These are phyloP conservation scores for Campylomormyrus numenius DNA, from an alignment of 2,113 vertebrate genomes.

Conservation along the genomic window DNA sequence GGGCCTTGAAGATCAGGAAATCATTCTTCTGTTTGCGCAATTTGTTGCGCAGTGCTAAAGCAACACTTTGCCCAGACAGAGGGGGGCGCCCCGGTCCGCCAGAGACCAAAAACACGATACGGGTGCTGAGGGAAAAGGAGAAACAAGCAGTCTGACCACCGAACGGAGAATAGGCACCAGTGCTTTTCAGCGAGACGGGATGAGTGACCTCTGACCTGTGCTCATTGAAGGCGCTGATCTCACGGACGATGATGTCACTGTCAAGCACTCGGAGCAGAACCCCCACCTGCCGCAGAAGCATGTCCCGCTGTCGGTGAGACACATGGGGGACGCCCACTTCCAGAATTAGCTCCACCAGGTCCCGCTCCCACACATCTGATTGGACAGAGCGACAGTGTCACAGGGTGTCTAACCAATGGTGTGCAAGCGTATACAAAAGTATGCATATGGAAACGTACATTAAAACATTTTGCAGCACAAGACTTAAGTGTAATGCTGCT, in stretches of 20 bases:
- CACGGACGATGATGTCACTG: conserved; percentile 87
- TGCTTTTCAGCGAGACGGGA: not conserved
- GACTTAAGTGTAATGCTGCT: not conserved
- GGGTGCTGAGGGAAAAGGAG: conserved; percentile 65
- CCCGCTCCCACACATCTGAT: conserved; percentile 75
- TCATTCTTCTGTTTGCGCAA: conserved; percentile 86
- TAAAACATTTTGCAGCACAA: not conserved
- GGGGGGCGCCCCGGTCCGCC: conserved; percentile 81
- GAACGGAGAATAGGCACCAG: not conserved
- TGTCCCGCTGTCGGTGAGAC: conserved; percentile 84
- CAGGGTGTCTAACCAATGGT: not conserved
- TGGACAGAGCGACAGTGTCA: not conserved
- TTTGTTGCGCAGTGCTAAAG: conserved; percentile 76
- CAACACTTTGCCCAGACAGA: conserved; percentile 79
- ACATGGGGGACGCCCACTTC: conserved; percentile 83
- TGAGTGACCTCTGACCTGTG: conserved; percentile 68
- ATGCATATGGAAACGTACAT: not conserved
- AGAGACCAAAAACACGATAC: conserved; percentile 89
- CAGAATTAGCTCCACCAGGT: conserved; percentile 91
- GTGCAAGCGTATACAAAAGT: not conserved
- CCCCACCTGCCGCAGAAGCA: conserved; percentile 91
- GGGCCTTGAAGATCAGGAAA: conserved; percentile 84
- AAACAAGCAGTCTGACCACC: not conserved
- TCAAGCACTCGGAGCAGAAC: conserved; percentile 90
- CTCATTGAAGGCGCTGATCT: conserved; percentile 84